A percentile compares a stretch with the other conserved stretches of the same genome.
phyloP scores from a whole-genome alignment of 2,113 vertebrate species.

The Heterotis niloticus region DNA sequence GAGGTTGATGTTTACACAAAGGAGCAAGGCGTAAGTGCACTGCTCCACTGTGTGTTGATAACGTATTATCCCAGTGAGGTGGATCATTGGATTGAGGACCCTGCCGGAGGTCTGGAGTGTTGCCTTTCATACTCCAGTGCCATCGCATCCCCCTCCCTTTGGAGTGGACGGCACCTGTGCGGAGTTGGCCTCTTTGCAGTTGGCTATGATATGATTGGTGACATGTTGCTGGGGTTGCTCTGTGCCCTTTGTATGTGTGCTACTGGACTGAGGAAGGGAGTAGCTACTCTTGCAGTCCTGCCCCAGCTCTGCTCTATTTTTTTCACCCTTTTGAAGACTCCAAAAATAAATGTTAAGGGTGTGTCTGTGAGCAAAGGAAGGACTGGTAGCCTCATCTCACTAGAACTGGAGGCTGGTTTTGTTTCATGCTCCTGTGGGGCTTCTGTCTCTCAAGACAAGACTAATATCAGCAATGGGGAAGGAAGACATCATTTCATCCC shows the following conservation, averaged over 20 bases:
- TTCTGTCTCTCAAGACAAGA: no score
- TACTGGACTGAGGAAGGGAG: background rate
- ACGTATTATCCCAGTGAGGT: conserved; percentile 6
- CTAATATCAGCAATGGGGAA: no score
- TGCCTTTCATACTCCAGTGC: background rate
- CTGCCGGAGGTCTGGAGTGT: background rate
- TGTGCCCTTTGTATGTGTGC: background rate
- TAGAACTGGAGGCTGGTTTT: no score
- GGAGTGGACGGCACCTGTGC: background rate
- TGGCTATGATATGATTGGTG: background rate
- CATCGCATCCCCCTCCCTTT: background rate
- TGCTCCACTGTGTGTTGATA: conserved; percentile 12
- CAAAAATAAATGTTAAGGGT: no score
- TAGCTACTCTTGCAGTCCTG: background rate
- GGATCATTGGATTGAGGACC: background rate
- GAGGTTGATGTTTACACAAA: conserved; percentile 22
- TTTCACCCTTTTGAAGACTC: no score
- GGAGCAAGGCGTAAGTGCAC: conserved; percentile 1
- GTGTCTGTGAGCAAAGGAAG: no score
- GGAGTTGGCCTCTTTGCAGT: background rate
- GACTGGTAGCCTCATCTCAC: no score
- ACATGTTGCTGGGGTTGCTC: background rate
- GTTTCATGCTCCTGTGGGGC: no score
- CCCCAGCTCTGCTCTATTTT: background rate
- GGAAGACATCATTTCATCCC: no score